Base-by-base conservation (phyloP, 2,797 vertebrate genomes). In the Peromyscus nudipes region DNA sequence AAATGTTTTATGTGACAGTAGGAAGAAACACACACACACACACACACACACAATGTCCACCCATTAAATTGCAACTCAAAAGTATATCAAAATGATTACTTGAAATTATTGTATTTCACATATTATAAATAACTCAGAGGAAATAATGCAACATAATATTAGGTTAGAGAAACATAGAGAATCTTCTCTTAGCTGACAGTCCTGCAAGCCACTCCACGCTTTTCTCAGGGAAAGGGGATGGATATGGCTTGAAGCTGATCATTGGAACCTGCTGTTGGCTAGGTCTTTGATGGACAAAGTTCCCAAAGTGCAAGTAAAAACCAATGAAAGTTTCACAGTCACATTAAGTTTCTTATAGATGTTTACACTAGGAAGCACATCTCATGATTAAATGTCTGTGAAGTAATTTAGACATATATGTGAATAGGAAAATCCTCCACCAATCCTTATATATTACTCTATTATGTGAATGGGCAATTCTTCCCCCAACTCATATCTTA, bases 401-500 rank as follows among this genome's bases (percentile, higher is more conserved):
- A 89, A 71, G 4, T n/a, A 92, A 81, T 84, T 25, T 84, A 67
- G 65, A 29, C 25, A 89, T 80, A 67, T 87, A 60, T 52, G 76
- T 65, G n/a, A 12, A 69, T 16, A n/a, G 34, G 71, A 2, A 49
- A 1, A 89, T 85, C 4, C 6, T 11, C 2, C 7, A 1, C 17
- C 0, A 73, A 25, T 9, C 4, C 0, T 2, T 21, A 25, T 25
- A 37, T 1, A 0, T 34, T 37, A 75, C 2, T 16, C 67, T 52
- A 14, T 52, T 87, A 60, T 52, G 73, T 65, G 37, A 12, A 69
- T 16, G 40, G 29, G 71, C 3, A 49, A 1, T 92, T 85, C 4
- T 3, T 8, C 3, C 7, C 1, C 23, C 0, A 40, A 25, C 8
- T 3, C 0, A 31, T 21, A 37, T 1, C 0, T 34, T 37, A 75